phyloP scores from a whole-genome alignment of 2,888 invertebrate genomes.

The Apamea monoglypha region DNA sequence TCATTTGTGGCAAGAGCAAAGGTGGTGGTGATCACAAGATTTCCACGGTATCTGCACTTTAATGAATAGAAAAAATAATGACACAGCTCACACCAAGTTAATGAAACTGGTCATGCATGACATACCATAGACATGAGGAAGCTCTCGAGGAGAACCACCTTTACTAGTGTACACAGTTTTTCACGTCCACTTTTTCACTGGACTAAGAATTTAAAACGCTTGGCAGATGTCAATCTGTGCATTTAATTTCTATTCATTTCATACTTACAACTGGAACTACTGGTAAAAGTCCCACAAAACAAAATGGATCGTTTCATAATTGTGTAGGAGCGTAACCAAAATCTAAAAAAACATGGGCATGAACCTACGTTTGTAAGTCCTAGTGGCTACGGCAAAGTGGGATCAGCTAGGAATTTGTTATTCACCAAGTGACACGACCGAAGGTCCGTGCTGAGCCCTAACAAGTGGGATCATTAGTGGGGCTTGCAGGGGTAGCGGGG shows the following conservation, averaged over 20 bases:
- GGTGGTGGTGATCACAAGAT: neutral
- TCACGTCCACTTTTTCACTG: neutral
- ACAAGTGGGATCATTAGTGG: constrained; percentile 90
- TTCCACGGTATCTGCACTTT: neutral
- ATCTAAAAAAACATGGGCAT: constrained; percentile 54
- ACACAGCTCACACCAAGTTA: neutral
- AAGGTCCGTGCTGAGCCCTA: constrained; percentile 88
- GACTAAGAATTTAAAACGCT: neutral
- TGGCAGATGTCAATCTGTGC: neutral
- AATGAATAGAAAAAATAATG: neutral
- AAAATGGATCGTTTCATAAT: neutral
- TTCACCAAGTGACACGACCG: constrained; percentile 87
- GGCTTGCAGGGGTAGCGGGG: constrained; percentile 71
- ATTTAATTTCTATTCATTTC: neutral
- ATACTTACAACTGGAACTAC: neutral
- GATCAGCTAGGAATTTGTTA: constrained; percentile 88
- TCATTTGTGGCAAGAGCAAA: neutral
- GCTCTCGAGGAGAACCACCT: neutral
- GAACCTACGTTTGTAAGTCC: constrained; percentile 74
- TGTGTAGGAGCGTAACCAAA: constrained; percentile 28
- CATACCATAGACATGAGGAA: neutral
- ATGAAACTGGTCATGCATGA: neutral
- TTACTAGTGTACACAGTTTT: neutral
- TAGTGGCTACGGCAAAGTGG: constrained; percentile 76
- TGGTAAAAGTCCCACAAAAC: neutral